phyloP scores from a whole-genome alignment of 2,797 vertebrate species.

The Strix occidentalis region DNA sequence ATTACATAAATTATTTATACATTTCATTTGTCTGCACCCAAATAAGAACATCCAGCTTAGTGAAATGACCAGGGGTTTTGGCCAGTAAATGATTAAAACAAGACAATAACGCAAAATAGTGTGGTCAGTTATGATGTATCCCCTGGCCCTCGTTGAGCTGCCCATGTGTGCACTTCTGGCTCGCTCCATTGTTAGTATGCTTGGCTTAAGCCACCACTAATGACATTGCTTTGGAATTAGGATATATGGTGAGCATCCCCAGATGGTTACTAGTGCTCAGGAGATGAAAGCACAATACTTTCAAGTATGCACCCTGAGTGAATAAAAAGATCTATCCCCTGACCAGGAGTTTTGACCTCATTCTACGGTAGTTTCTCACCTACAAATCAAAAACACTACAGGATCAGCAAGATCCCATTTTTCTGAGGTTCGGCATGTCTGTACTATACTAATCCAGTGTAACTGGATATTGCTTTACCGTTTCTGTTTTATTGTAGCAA shows the following conservation, averaged over 20 bases:
- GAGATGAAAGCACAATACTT: not conserved
- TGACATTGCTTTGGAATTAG: not conserved
- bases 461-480: not conserved
- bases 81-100: not conserved
- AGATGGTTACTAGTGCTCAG: not conserved
- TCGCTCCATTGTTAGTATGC: accelerated
- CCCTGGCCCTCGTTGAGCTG: not conserved
- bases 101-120: not conserved
- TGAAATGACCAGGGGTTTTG: not conserved
- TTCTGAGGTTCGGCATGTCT: not conserved
- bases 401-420: not conserved
- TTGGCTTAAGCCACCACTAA: not conserved
- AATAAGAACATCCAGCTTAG: not conserved
- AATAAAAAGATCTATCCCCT: not conserved
- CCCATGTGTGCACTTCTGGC: not conserved
- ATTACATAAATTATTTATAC: not conserved
- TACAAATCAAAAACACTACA: not conserved
- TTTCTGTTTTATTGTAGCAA: not conserved
- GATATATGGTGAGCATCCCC: not conserved
- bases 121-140: not conserved
- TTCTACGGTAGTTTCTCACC: not conserved
- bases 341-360: not conserved
- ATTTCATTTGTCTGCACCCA: not conserved
- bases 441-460: not conserved
- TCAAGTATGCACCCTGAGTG: not conserved